Conservation (phyloP, 2,797 vertebrate species). For the Micrastur ruficollis region DNA sequence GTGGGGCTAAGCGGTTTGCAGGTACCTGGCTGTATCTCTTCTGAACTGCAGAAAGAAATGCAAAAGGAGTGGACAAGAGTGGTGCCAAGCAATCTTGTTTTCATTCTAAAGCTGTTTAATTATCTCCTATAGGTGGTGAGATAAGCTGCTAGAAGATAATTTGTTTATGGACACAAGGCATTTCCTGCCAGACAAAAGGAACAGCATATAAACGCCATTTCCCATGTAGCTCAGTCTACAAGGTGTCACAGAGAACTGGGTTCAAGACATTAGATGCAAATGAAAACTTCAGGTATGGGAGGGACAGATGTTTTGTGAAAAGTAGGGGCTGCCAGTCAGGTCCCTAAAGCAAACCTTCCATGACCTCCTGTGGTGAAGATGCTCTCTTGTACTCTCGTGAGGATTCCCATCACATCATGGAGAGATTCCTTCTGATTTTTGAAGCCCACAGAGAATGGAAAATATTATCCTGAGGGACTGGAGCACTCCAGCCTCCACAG, state of each 20-base stretch:
- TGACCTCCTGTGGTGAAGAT: neutral
- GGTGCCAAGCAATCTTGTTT: neutral
- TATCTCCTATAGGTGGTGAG: neutral
- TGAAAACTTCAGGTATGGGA: neutral
- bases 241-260: neutral
- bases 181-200: neutral
- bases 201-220: neutral
- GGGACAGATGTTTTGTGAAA: neutral
- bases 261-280: neutral
- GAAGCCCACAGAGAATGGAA: neutral
- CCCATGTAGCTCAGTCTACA: neutral
- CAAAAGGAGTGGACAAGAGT: neutral
- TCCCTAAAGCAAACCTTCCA: neutral
- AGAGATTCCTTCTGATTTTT: neutral
- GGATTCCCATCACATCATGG: neutral
- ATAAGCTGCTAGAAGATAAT: neutral
- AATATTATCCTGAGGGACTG: neutral
- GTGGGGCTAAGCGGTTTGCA: constrained; percentile 39
- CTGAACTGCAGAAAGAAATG: neutral
- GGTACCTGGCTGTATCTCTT: neutral
- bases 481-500: neutral
- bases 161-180: neutral
- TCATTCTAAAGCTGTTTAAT: neutral
- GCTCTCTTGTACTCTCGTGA: neutral
- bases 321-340: neutral